Evolutionary conservation across 1,140 invertebrate genomes (phyloP).

Genomic region (Orussus abietinus): DNA sequence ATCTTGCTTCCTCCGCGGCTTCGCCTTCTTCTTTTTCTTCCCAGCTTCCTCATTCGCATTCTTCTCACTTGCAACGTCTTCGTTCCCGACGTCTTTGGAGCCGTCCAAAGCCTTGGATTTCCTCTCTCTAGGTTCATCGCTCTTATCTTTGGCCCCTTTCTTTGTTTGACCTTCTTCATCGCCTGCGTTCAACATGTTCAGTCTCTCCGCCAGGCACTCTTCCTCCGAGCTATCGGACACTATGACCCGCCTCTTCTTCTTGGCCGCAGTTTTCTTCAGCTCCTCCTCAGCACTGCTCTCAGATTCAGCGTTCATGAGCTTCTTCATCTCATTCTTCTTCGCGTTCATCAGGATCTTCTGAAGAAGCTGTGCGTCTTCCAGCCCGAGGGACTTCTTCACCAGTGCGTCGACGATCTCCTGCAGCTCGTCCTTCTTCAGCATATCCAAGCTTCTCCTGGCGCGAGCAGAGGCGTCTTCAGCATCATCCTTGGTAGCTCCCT

Average conservation of each 20-base stretch:
- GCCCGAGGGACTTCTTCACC: too few relatives aligned
- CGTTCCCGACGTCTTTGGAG: slow-evolving; percentile 16
- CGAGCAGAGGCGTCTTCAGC: too few relatives aligned
- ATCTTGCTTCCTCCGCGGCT: slow-evolving; percentile 13
- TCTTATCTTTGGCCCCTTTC: slow-evolving; percentile 7
- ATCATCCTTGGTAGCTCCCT: too few relatives aligned
- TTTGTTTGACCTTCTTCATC: slow-evolving; percentile 8
- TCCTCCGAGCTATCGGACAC: slow-evolving; percentile 42
- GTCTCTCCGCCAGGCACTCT: slow-evolving; percentile 29
- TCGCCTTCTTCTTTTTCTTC: slow-evolving; percentile 12
- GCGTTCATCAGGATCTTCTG: too few relatives aligned
- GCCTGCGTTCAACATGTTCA: slow-evolving; percentile 8
- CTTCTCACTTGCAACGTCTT: slow-evolving; percentile 30
- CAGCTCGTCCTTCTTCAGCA: too few relatives aligned
- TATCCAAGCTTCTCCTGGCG: too few relatives aligned
- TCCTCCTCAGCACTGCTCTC: slow-evolving; percentile 26
- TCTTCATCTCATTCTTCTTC: slow-evolving; percentile 16
- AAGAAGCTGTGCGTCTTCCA: too few relatives aligned
- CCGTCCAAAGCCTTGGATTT: neutral
- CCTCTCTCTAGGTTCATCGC: slow-evolving; percentile 7
- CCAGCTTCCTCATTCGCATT: slow-evolving; percentile 44
- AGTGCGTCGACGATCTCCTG: too few relatives aligned
- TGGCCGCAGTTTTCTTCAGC: slow-evolving; percentile 22
- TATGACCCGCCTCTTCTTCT: slow-evolving; percentile 33
- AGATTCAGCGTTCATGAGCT: slow-evolving; percentile 33